Evolutionary conservation across 2,113 vertebrate genomes (phyloP).

Genomic region (Delphinus delphis): DNA sequence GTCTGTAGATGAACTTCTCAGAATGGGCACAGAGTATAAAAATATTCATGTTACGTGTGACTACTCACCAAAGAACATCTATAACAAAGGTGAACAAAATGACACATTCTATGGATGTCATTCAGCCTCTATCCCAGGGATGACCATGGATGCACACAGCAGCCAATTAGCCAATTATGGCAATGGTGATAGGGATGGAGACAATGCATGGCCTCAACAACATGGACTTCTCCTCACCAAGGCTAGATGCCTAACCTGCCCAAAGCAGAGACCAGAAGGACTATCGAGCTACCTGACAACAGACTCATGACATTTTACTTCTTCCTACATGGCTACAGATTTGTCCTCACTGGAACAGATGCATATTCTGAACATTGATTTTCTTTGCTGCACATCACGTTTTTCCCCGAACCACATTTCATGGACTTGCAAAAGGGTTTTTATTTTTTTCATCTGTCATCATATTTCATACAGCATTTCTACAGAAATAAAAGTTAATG

Average conservation of each 20-base stretch:
- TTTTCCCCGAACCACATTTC: neutral
- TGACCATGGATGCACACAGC: fast-evolving
- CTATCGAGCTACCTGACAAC: too few relatives aligned
- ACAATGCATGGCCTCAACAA: neutral
- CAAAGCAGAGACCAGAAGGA: neutral
- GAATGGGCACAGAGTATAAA: neutral
- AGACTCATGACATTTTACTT: neutral
- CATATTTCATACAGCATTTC: neutral
- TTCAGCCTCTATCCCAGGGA: neutral
- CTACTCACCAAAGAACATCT: neutral
- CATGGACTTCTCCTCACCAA: neutral
- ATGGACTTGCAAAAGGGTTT: neutral
- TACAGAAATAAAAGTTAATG: neutral
- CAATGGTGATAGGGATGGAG: neutral
- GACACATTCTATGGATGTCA: neutral
- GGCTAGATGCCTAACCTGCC: neutral
- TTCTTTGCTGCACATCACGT: neutral
- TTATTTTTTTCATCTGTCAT: neutral
- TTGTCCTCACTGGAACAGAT: neutral
- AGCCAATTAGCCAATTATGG: neutral
- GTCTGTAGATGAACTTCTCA: neutral
- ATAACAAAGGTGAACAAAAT: neutral
- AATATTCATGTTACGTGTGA: neutral
- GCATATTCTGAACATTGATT: neutral
- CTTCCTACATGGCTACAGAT: too few relatives aligned